phyloP scores from a whole-genome alignment of 2,888 invertebrate genomes.

The Merodon equestris region DNA sequence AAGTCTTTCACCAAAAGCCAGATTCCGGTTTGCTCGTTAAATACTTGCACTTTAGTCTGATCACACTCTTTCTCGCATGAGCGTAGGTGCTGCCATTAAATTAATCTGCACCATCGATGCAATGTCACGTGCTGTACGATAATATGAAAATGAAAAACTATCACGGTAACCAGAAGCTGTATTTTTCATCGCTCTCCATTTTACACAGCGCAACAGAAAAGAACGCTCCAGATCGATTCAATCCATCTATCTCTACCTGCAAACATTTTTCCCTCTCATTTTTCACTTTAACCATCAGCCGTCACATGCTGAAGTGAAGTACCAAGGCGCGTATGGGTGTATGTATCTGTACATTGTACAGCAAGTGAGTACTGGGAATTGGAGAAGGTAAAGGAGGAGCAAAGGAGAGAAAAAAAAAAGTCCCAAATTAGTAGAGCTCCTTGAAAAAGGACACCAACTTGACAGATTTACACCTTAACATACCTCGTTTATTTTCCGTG shows the following conservation, averaged over 20 bases:
- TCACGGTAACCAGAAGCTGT: conserved; percentile 17
- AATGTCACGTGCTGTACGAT: conserved; percentile 52
- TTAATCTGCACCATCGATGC: conserved; percentile 51
- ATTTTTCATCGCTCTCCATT: background rate
- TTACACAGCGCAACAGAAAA: background rate
- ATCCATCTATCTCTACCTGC: conserved; percentile 62
- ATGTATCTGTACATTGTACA: no score
- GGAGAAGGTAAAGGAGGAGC: background rate
- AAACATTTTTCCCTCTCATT: conserved; percentile 56
- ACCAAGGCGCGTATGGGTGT: background rate
- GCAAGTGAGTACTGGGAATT: background rate
- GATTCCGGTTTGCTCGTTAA: background rate
- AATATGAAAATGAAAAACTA: conserved; percentile 56
- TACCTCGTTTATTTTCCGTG: conserved; percentile 67
- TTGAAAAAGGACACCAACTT: conserved; percentile 68
- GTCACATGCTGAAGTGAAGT: conserved; percentile 33
- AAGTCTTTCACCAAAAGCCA: no score
- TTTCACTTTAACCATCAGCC: conserved; percentile 64
- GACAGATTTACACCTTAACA: conserved; percentile 69
- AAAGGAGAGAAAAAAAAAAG: conserved; percentile 29
- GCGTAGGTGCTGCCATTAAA: conserved; percentile 1
- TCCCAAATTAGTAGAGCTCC: conserved; percentile 67
- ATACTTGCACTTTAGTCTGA: background rate
- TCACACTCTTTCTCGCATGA: no score
- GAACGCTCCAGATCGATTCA: conserved; percentile 41